Conservation (phyloP, 2,797 vertebrate species). For the Chromis chromis region DNA sequence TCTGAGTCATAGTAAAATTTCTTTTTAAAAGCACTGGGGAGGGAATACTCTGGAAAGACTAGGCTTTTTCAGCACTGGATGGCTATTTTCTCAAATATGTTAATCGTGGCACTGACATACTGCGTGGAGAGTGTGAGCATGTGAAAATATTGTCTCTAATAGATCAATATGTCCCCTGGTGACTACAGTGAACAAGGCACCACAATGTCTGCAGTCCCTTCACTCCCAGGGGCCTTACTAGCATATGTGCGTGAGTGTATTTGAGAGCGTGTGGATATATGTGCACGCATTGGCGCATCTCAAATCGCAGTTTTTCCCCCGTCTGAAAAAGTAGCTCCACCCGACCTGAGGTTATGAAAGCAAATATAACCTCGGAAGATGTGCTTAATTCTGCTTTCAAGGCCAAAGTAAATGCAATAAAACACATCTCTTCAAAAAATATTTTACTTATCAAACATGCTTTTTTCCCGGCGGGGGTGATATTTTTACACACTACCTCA, state of each 20-base stretch:
- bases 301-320: constrained; percentile 35
- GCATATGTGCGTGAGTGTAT: constrained; percentile 14
- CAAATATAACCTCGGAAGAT: constrained; percentile 58
- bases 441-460: constrained; percentile 28
- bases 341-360: constrained; percentile 77
- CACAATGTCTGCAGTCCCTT: constrained; percentile 62
- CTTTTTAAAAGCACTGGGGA: background rate
- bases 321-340: constrained; percentile 62
- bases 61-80: constrained; percentile 18
- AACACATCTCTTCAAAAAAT: constrained; percentile 45
- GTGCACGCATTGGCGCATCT: constrained; percentile 32
- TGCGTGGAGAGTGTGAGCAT: constrained; percentile 39
- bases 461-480: background rate
- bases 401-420: constrained; percentile 73
- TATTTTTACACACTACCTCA: background rate
- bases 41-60: constrained; percentile 15
- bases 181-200: constrained; percentile 58
- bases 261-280: background rate
- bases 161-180: constrained; percentile 63
- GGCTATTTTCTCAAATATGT: constrained; percentile 47
- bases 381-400: constrained; percentile 47
- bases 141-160: constrained; percentile 54
- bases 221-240: constrained; percentile 45
- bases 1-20: constrained; percentile 7
- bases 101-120: constrained; percentile 38